These are phyloP conservation scores for Tamias sibiricus DNA, from an alignment of 2,113 vertebrate genomes.

Conservation along the genomic window DNA sequence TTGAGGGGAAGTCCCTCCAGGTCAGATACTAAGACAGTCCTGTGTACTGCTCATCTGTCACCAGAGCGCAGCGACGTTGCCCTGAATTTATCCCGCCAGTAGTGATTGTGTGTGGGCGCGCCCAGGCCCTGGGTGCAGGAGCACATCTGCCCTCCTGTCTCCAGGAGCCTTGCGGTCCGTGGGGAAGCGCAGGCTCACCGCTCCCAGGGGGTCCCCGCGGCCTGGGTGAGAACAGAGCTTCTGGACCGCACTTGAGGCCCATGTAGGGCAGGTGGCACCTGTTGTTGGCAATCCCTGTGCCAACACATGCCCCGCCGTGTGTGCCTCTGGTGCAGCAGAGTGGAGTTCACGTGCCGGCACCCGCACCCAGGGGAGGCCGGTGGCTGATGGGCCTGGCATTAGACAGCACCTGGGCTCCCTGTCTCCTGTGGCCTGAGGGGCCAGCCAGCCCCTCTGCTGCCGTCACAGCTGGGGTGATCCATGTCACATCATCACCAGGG, in stretches of 20 bases:
- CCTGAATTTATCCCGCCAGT: background rate
- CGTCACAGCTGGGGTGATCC: too few species aligned
- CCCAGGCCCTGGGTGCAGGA: background rate
- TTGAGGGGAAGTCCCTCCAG: background rate
- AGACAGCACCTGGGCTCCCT: background rate
- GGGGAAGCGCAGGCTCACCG: background rate
- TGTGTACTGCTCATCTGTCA: background rate
- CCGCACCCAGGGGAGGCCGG: too few species aligned
- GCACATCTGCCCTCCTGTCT: too few species aligned
- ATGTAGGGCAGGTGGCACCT: background rate
- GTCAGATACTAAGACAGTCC: rapidly evolving
- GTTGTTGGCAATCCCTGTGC: background rate
- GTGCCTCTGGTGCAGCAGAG: background rate
- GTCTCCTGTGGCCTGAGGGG: too few species aligned
- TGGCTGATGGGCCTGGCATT: rapidly evolving
- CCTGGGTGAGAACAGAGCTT: background rate
- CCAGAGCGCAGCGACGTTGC: background rate
- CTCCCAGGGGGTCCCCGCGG: background rate
- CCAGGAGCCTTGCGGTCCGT: background rate
- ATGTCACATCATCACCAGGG: background rate
- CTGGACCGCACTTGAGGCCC: background rate
- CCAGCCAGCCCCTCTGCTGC: too few species aligned
- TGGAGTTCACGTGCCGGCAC: too few species aligned
- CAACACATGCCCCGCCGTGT: background rate
- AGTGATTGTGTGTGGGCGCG: rapidly evolving